A percentile compares a stretch with the other conserved stretches of the same genome.
These are phyloP conservation scores for Ctenoplectra terminalis DNA, from an alignment of 1,140 invertebrate genomes.

Conservation along the genomic window DNA sequence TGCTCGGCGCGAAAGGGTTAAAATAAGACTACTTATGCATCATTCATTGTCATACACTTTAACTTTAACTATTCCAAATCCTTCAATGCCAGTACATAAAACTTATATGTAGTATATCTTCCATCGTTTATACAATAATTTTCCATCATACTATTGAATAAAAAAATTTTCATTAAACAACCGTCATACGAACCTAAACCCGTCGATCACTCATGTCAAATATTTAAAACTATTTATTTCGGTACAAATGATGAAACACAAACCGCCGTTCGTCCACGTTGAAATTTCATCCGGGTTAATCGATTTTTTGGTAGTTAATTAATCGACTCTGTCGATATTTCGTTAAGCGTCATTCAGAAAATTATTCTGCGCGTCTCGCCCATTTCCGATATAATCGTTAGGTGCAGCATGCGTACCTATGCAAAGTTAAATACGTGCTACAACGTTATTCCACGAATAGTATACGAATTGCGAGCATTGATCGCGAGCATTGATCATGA, in stretches of 20 bases:
- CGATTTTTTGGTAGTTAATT: conserved; percentile 20
- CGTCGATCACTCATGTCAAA: too few species aligned
- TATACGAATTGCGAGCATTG: neutral
- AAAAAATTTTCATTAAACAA: too few species aligned
- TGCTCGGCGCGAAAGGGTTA: too few species aligned
- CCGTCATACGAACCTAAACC: too few species aligned
- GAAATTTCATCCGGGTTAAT: neutral
- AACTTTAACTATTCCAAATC: too few species aligned
- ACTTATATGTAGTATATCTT: too few species aligned
- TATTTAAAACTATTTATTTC: conserved; percentile 6
- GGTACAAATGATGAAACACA: neutral
- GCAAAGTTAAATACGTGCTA: conserved; percentile 32
- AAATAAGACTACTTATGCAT: too few species aligned
- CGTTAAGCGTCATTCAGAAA: neutral
- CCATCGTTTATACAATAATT: too few species aligned
- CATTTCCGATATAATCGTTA: conserved; percentile 26
- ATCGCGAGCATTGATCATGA: too few species aligned
- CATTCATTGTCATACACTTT: too few species aligned
- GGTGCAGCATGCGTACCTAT: neutral
- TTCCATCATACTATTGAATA: too few species aligned
- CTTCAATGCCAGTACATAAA: too few species aligned
- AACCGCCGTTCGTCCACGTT: neutral
- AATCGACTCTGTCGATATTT: conserved; percentile 8
- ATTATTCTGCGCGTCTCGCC: conserved; percentile 11
- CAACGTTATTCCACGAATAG: conserved; percentile 16